Conservation (phyloP, 2,797 vertebrate species). For the Masticophis lateralis region DNA sequence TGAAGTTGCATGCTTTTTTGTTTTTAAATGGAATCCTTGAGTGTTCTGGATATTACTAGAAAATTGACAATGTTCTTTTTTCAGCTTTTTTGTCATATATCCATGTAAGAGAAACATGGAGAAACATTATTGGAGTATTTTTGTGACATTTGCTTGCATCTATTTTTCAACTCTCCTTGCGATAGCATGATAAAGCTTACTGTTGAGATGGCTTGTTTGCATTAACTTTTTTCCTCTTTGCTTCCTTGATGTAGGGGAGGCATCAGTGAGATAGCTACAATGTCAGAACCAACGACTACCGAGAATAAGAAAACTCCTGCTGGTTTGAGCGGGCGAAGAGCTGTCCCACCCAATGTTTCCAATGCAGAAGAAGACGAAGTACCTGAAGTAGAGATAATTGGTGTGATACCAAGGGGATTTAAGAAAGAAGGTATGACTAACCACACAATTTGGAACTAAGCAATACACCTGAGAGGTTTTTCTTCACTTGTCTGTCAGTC, state of each 20-base stretch:
- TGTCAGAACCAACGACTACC: conserved; percentile 62
- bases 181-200: neutral
- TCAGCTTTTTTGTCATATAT: conserved; percentile 44
- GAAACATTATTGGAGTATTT: conserved; percentile 25
- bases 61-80: neutral
- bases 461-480: neutral
- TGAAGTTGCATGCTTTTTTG: neutral
- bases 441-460: neutral
- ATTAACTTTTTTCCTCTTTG: conserved; percentile 15
- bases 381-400: conserved; percentile 81
- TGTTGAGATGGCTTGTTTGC: neutral
- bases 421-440: conserved; percentile 77
- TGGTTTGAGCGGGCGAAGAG: conserved; percentile 76
- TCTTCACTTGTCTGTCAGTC: neutral
- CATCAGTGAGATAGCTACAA: conserved; percentile 37
- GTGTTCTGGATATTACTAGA: neutral
- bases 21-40: conserved; percentile 12
- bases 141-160: conserved; percentile 40
- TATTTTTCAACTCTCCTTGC: conserved; percentile 34
- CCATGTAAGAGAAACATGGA: conserved; percentile 30
- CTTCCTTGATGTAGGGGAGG: conserved; percentile 7
- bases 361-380: conserved; percentile 78
- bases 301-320: conserved; percentile 48
- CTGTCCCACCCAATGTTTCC: conserved; percentile 74
- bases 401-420: conserved; percentile 75